Evolutionary conservation across 2,113 vertebrate genomes (phyloP), one percentile per base, ranked within the genome.

Genomic region (Condylura cristata): DNA sequence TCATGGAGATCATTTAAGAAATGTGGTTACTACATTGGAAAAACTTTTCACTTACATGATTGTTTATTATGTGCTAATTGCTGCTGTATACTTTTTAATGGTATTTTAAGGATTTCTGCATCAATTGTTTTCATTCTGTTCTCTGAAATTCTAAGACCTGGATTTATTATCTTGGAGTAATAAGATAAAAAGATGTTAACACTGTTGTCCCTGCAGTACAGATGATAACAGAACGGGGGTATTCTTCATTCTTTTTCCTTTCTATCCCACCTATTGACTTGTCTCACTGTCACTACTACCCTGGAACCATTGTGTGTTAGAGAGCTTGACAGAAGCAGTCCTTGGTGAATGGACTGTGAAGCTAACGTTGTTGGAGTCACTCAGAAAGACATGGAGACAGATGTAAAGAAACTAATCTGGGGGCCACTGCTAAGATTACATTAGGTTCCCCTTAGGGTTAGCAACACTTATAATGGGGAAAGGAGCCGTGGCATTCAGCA

Each of bases 121-220:
- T 68, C 20, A 85, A 5, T 92, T 92, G 28, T 24, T 53, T 89
- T 85, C 24, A 75, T 81, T 94, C 37, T 75, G 0, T 80, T 92
- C 66, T 92, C 41, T 96, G 48, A 30, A 91, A 92, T 91, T 79
- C 44, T 89, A n/a, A 94, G 48, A 34, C 61, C 84, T 85, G 65
- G 8, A n/a, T 89, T 84, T 68, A 79, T 72, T 22, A 3, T 66
- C 63, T 91, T 79, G 12, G n/a, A n/a, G n/a, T n/a, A n/a, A n/a
- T n/a, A n/a, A n/a, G 37, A 68, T 89, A 46, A 74, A 82, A 34
- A 91, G 51, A 53, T 74, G 39, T 96, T 96, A 72, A 75, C 89
- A 74, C 9, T 65, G 51, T 13, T 81, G 26, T 81, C 41, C 51
- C 30, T 83, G 24, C 85, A 68, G 41, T 84, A 84, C 18, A 79